These are phyloP conservation scores for Tenthredo livida DNA, from an alignment of 2,888 invertebrate genomes.

Conservation along the genomic window DNA sequence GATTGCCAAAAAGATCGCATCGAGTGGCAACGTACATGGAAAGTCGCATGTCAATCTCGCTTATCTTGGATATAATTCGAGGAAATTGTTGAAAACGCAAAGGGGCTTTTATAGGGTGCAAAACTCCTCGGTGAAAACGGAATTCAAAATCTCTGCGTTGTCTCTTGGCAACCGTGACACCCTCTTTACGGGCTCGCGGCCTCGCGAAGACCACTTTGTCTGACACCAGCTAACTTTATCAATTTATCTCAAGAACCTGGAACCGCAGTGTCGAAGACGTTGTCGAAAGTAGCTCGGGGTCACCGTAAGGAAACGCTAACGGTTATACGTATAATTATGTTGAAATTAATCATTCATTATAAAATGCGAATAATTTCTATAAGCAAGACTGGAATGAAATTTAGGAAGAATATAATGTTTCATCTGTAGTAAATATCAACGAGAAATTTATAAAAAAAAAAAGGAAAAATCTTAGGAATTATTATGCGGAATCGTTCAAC, in stretches of 20 bases:
- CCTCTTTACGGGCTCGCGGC: background rate
- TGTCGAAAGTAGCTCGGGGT: background rate
- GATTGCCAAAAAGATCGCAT: background rate
- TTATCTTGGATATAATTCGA: background rate
- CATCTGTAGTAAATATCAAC: background rate
- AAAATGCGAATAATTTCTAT: background rate
- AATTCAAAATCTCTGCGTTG: constrained; percentile 37
- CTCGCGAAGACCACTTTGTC: constrained; percentile 59
- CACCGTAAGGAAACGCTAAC: background rate
- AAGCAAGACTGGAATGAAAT: background rate
- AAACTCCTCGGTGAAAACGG: constrained; percentile 9
- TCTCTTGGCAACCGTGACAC: constrained; percentile 44
- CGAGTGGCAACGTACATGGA: background rate
- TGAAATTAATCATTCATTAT: background rate
- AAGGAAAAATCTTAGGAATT: background rate
- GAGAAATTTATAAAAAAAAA: background rate
- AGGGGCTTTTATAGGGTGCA: background rate
- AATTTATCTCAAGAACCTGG: constrained; percentile 59
- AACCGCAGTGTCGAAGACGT: constrained; percentile 5
- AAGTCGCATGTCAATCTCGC: background rate
- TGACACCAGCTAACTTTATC: constrained; percentile 62
- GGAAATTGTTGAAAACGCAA: background rate
- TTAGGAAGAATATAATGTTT: background rate
- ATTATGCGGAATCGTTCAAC: constrained; percentile 9
- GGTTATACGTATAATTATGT: background rate